Evolutionary conservation across 2,888 invertebrate species (phyloP), one percentile per base, ranked within the genome.

Genomic region (Cecidostiba fungosa): DNA sequence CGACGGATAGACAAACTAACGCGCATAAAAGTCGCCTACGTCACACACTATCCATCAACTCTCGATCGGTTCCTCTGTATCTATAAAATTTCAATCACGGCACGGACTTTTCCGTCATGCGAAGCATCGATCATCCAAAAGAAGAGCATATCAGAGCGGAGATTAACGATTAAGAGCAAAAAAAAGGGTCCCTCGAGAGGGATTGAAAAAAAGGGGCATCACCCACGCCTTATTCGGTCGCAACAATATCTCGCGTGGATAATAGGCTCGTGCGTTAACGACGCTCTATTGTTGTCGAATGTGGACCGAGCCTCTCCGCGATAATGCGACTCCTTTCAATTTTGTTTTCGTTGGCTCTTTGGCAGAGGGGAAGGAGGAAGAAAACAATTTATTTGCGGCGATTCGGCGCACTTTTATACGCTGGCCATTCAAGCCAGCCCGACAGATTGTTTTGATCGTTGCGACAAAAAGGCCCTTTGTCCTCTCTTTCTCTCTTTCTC

Each of bases 31-130:
- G 43, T 86, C 84, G 86, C 74, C 85, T 85, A 80, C 84, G 81
- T 77, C 87, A 85, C 54, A n/a, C 54, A 59, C 82, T 39, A 43
- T 82, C 86, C 23, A 54, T 77, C 74, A 39, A 36, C 43, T n/a
- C n/a, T n/a, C n/a, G n/a, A n/a, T n/a, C n/a, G n/a, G n/a, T n/a
- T n/a, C n/a, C 84, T 84, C 73, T 70, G 29, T 85, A 82, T 77
- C 88, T 90, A 90, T 91, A 89, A 92, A 92, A 92, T 92, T 89
- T 88, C 91, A 91, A 91, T 91, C 91, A 90, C 73, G 87, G 85
- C 86, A 86, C 85, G 88, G 84, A 89, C 88, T 89, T 90, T 91
- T 88, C 89, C 89, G 79, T 88, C 88, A 87, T 74, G 80, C 89
- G 87, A 90, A 89, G 90, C 91, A 91, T 91, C 87, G 87, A 84